Conservation (phyloP, 1,140 invertebrate genomes). For the Cardiocondyla obscurior region DNA sequence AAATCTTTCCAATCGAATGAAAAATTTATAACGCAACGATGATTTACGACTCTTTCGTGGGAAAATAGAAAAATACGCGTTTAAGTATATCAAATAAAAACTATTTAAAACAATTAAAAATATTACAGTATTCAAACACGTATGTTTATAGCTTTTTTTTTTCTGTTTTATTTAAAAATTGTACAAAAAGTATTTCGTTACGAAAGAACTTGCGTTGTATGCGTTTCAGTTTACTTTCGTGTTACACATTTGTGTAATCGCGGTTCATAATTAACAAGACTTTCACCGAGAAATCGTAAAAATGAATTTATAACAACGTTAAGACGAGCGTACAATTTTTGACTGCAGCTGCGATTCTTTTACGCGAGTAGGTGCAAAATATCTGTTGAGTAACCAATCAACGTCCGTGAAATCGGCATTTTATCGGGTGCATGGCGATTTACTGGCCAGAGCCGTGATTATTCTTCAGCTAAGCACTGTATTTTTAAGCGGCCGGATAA, state of each 20-base stretch:
- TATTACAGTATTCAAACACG: too few relatives aligned
- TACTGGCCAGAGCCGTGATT: neutral
- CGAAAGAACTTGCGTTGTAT: neutral
- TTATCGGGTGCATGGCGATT: neutral
- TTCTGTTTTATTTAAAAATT: neutral
- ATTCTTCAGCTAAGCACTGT: conserved; percentile 4
- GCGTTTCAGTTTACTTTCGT: neutral
- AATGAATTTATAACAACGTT: neutral
- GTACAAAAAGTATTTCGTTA: neutral
- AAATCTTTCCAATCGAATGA: neutral
- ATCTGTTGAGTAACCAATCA: conserved; percentile 39
- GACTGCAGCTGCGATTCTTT: neutral
- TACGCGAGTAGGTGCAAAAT: neutral
- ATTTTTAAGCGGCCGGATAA: neutral
- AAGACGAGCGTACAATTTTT: conserved; percentile 20
- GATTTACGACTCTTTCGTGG: neutral
- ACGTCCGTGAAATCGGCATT: conserved; percentile 30
- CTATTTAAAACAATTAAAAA: neutral
- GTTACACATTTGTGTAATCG: neutral
- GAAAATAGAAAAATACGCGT: neutral
- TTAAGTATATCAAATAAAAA: neutral
- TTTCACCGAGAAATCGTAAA: conserved; percentile 40
- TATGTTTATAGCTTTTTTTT: too few relatives aligned
- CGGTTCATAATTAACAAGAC: neutral
- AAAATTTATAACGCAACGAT: neutral